Percentiles rank a stretch among this genome's conserved stretches.
These are phyloP conservation scores for Oncorhynchus nerka DNA, from an alignment of 2,113 vertebrate species.

Conservation along the genomic window DNA sequence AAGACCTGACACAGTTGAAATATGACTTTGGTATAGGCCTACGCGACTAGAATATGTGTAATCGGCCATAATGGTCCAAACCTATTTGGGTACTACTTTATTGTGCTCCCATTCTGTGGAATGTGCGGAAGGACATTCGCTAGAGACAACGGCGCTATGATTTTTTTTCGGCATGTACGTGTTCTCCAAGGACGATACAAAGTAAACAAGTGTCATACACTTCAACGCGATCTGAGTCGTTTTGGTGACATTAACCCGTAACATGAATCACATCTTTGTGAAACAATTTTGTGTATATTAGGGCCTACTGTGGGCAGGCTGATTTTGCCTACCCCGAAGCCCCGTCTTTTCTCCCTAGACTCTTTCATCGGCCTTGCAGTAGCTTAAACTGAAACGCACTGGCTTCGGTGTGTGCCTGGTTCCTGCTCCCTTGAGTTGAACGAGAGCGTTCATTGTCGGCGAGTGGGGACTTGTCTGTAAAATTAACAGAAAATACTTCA, in stretches of 20 bases:
- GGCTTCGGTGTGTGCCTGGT: slow-evolving; percentile 16
- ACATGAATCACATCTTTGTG: slow-evolving; percentile 19
- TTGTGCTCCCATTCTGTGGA: slow-evolving; percentile 75
- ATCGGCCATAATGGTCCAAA: no score
- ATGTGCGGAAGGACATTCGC: slow-evolving; percentile 72
- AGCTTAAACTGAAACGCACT: slow-evolving; percentile 36
- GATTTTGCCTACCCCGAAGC: slow-evolving; percentile 50
- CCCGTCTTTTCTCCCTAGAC: slow-evolving; percentile 35
- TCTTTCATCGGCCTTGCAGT: slow-evolving; percentile 57
- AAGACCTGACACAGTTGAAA: no score
- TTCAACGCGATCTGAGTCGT: slow-evolving; percentile 35
- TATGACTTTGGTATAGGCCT: no score
- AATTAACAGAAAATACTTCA: slow-evolving; percentile 71
- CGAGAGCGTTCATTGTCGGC: slow-evolving; percentile 58
- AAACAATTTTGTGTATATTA: slow-evolving; percentile 24
- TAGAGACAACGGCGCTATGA: slow-evolving; percentile 47
- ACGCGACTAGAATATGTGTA: no score
- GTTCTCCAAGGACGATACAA: slow-evolving; percentile 73
- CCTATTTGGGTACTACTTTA: slow-evolving; percentile 60
- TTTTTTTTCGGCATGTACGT: slow-evolving; percentile 69
- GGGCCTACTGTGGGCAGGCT: slow-evolving; percentile 26
- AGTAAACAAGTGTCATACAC: slow-evolving; percentile 60
- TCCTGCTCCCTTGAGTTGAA: slow-evolving; percentile 47
- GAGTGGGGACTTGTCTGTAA: slow-evolving; percentile 76
- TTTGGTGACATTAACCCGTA: slow-evolving; percentile 54